phyloP scores from a whole-genome alignment of 2,888 invertebrate species.

The Tiphia femorata region DNA sequence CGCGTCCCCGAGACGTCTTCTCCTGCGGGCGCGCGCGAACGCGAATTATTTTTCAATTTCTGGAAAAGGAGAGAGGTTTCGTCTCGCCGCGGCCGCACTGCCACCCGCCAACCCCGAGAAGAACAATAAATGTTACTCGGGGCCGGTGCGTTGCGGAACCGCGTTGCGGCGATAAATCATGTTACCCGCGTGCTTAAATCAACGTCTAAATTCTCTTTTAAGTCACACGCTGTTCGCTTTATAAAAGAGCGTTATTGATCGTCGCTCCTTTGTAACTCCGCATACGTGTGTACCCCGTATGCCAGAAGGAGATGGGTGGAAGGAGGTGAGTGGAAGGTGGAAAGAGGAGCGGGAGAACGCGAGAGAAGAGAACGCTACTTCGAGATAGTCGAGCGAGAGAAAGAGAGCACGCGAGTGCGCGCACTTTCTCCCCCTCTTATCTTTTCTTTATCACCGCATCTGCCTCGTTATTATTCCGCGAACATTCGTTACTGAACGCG shows the following conservation, averaged over 20 bases:
- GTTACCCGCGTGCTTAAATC: constrained; percentile 35
- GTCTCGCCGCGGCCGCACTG: constrained; percentile 6
- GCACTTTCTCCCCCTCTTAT: constrained; percentile 32
- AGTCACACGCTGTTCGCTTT: constrained; percentile 38
- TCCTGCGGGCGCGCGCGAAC: background rate
- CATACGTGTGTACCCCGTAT: constrained; percentile 17
- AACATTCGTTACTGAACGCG: constrained; percentile 24
- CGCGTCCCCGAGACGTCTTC: background rate
- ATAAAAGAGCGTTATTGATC: constrained; percentile 39
- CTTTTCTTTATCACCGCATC: constrained; percentile 28
- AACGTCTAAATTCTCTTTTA: constrained; percentile 42
- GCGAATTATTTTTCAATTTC: constrained; percentile 28
- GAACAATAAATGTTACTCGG: constrained; percentile 37
- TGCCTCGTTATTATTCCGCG: constrained; percentile 28
- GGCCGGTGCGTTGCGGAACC: constrained; percentile 30
- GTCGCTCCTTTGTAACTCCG: constrained; percentile 30
- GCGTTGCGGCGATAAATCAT: constrained; percentile 32
- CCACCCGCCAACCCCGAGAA: constrained; percentile 21
- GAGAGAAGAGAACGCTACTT: too few species aligned
- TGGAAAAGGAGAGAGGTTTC: constrained; percentile 2
- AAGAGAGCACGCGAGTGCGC: too few species aligned
- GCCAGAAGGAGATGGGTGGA: background rate
- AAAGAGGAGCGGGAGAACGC: background rate
- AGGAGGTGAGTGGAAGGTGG: background rate
- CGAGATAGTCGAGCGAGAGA: too few species aligned